Conservation (phyloP, 2,888 invertebrate genomes). For the Barypeithes pellucidus region DNA sequence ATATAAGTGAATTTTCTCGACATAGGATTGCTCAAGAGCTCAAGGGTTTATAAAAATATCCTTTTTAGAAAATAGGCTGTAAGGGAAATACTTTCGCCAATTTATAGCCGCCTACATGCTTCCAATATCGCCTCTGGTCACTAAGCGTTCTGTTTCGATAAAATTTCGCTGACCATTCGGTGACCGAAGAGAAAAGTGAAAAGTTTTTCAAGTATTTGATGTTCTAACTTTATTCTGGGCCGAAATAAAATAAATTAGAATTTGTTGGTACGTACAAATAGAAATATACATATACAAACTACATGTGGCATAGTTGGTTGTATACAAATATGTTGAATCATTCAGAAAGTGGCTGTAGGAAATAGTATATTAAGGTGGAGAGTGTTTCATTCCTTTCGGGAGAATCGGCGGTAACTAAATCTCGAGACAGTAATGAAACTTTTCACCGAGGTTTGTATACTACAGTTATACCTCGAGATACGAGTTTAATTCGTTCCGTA, state of each 20-base stretch:
- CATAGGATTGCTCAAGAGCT: background rate
- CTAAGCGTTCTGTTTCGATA: slow-evolving; percentile 1
- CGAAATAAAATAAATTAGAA: background rate
- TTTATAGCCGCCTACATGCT: slow-evolving; percentile 16
- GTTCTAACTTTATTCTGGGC: background rate
- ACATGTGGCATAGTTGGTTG: too few species aligned
- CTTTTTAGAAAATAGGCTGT: slow-evolving; percentile 11
- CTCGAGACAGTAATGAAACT: too few species aligned
- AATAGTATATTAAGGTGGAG: too few species aligned
- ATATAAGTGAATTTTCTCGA: background rate
- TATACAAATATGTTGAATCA: too few species aligned
- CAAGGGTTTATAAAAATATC: background rate
- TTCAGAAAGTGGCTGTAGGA: too few species aligned
- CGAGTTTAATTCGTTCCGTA: too few species aligned
- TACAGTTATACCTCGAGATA: too few species aligned
- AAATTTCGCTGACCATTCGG: slow-evolving; percentile 11
- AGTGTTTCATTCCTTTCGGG: too few species aligned
- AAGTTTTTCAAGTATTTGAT: slow-evolving; percentile 5
- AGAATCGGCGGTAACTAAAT: too few species aligned
- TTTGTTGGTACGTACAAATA: background rate
- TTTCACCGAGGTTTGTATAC: too few species aligned
- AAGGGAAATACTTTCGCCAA: slow-evolving; percentile 12
- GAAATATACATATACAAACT: too few species aligned
- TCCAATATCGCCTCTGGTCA: background rate
- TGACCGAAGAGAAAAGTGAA: slow-evolving; percentile 15